Base-by-base conservation (phyloP, 2,797 vertebrate species). In the Hypotaenidia okinawae region DNA sequence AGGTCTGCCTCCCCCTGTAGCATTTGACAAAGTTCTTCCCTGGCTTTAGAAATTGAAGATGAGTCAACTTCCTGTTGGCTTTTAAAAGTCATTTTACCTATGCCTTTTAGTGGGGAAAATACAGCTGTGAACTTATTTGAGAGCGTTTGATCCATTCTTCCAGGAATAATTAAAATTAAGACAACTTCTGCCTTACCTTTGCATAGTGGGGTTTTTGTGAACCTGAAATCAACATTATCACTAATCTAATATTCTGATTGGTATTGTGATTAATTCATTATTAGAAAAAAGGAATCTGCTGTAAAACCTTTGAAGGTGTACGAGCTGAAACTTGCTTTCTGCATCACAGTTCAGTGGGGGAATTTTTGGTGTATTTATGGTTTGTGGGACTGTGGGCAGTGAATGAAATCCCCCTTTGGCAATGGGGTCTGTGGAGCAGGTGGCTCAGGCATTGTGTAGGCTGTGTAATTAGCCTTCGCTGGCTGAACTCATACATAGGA, bases 301-400 rank as follows among this genome's bases (percentile, higher is more conserved):
- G 67, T 70, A 70, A 87, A 33, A 54, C 37, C 87, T 94, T 82
- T 96, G 90, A 87, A 94, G 64, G 64, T n/a, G 2, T 35, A 18
- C 74, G 3, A 90, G 95, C 79, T 61, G 49, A 22, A 82, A 83
- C 93, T 84, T 93, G 93, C 73, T 64, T 76, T 79, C 63, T 57
- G 76, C 76, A 67, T 77, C 83, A 4, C 52, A 45, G 85, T 74
- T 89, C 61, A 7, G 16, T 25, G 74, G 54, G 83, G 84, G 61
- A 59, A 78, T 90, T 86, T 89, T 82, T 61, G 28, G 28, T 61
- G 39, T 89, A n/a, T 81, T 91, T 94, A 45, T 59, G 90, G 83
- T 94, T 93, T 81, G 76, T 83, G 66, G 30, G 69, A 45, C 43
- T 93, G 88, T 73, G 91, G 89, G 87, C 94, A 92, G 79, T 41